These are phyloP conservation scores for Montipora cactus DNA, from an alignment of 64 coral and sea anemone genomes.

Conservation along the genomic window DNA sequence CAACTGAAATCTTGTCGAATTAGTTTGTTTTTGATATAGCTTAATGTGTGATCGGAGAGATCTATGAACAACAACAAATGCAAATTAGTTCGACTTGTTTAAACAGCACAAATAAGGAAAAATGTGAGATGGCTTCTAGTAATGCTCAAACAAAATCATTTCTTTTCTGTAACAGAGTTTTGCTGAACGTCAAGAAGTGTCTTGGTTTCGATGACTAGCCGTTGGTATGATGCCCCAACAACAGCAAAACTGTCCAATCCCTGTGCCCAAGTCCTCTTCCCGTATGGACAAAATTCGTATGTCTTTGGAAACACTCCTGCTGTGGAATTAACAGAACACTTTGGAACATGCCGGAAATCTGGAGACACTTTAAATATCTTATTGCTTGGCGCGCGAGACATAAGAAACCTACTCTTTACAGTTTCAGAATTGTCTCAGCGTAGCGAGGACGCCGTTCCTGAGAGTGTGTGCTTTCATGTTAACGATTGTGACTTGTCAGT, in stretches of 20 bases:
- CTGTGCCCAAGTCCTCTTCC: constrained; percentile 14
- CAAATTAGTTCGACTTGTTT: constrained; percentile 40
- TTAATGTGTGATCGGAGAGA: background rate
- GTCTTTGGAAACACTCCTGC: constrained; percentile 34
- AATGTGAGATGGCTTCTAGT: background rate
- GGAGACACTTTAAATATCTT: constrained; percentile 2
- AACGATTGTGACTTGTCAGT: constrained; percentile 20
- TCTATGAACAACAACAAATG: background rate
- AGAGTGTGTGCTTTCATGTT: background rate
- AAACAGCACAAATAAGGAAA: background rate
- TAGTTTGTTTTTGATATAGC: background rate
- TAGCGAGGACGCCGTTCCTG: background rate
- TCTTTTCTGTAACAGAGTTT: background rate
- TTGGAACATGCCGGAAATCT: background rate
- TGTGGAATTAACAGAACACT: constrained; percentile 23
- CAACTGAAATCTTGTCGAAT: background rate
- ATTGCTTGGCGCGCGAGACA: constrained; percentile 23
- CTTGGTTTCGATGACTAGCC: background rate
- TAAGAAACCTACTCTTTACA: constrained; percentile 26
- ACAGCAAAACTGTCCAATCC: background rate
- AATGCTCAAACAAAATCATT: background rate
- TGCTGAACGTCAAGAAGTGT: background rate
- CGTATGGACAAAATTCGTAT: constrained; percentile 12
- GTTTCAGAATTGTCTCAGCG: constrained; percentile 14
- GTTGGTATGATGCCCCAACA: background rate